Percentiles rank a stretch among this genome's conserved stretches.
Conservation (phyloP, 35 echinoderm and acorn worm species). For the Heliocidaris tuberculata region DNA sequence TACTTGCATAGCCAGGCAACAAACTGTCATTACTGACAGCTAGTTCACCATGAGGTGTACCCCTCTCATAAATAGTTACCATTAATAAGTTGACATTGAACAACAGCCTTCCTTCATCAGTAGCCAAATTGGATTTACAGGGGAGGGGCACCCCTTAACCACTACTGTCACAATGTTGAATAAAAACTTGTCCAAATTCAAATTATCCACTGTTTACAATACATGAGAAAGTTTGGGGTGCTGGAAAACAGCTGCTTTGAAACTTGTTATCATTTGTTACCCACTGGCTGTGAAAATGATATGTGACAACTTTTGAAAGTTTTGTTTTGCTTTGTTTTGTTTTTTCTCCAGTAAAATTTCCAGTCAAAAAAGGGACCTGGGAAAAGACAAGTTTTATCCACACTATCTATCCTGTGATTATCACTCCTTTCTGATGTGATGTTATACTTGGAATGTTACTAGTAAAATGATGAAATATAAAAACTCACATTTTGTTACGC, state of each 20-base stretch:
- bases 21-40: background rate
- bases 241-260: background rate
- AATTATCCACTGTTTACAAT: background rate
- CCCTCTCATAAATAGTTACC: background rate
- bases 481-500: no score
- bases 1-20: background rate
- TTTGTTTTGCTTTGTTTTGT: background rate
- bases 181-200: background rate
- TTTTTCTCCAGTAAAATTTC: background rate
- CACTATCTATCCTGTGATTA: background rate
- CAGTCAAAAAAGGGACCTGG: background rate
- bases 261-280: background rate
- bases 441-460: background rate
- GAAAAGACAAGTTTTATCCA: background rate
- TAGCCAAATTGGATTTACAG: background rate
- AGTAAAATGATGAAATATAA: no score
- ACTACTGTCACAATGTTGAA: background rate
- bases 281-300: background rate
- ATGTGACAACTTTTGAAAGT: background rate
- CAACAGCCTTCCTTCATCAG: background rate
- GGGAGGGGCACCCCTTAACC: background rate
- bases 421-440: background rate
- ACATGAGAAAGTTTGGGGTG: background rate
- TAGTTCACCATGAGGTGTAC: background rate
- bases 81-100: background rate